These are phyloP conservation scores for Neoarius graeffei DNA, from an alignment of 2,113 vertebrate genomes.

Conservation along the genomic window DNA sequence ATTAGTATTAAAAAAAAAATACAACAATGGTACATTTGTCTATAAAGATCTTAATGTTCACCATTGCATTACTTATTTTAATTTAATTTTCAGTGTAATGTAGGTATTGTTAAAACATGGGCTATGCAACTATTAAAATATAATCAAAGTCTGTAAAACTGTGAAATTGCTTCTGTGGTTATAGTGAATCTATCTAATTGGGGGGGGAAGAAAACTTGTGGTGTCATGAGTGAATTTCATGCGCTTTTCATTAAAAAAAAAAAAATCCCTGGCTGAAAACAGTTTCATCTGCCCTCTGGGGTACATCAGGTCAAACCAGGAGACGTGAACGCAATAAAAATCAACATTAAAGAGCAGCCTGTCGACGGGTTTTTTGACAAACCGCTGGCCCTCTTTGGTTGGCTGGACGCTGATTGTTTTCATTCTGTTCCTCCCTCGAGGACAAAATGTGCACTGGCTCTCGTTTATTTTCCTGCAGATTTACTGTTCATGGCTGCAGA, in stretches of 20 bases:
- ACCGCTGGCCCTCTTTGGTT: not conserved
- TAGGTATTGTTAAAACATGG: not conserved
- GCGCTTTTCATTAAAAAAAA: not conserved
- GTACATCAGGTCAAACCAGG: constrained; percentile 11
- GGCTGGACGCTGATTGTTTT: constrained; percentile 8
- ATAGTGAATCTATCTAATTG: not conserved
- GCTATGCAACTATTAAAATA: not conserved
- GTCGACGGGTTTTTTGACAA: constrained; percentile 21
- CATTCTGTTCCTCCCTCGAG: constrained; percentile 14
- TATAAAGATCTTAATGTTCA: not conserved
- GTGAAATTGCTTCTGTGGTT: not conserved
- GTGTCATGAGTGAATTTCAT: not conserved
- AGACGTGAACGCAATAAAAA: not conserved
- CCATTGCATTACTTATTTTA: not conserved
- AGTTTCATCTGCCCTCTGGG: constrained; percentile 3
- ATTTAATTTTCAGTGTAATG: not conserved
- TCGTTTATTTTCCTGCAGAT: constrained; percentile 4
- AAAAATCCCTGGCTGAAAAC: not conserved
- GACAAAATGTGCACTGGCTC: constrained; percentile 10
- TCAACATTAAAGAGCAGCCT: constrained; percentile 22
- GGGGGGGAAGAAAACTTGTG: not conserved
- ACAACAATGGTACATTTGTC: not conserved
- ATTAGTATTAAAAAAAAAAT: no score
- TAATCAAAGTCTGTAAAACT: not conserved
- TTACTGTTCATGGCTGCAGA: constrained; percentile 19